A percentile compares a stretch with the other conserved stretches of the same genome.
phyloP scores from a whole-genome alignment of 2,797 vertebrate genomes.

The Aphelocoma californica region DNA sequence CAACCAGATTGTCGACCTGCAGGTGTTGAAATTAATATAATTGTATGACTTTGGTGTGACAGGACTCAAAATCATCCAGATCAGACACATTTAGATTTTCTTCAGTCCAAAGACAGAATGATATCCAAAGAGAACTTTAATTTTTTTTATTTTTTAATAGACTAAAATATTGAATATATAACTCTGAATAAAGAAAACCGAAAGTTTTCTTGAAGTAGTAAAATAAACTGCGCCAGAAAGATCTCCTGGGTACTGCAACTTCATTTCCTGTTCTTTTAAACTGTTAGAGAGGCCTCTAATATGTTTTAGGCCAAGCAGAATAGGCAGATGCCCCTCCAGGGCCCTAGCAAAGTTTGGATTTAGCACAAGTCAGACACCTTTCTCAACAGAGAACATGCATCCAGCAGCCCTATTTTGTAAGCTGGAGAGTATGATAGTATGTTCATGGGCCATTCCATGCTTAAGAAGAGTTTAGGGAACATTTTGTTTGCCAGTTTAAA shows the following conservation, averaged over 20 bases:
- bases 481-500: background rate
- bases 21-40: constrained; percentile 16
- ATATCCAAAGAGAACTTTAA: background rate
- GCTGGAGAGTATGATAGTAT: background rate
- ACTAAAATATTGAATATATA: background rate
- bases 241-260: background rate
- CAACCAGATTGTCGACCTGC: background rate
- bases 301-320: background rate
- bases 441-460: background rate
- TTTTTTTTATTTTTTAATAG: background rate
- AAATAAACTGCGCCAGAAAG: background rate
- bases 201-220: background rate
- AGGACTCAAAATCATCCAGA: background rate
- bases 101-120: background rate
- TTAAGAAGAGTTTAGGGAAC: background rate
- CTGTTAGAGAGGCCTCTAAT: background rate
- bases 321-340: background rate
- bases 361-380: background rate
- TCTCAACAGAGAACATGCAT: background rate
- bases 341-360: background rate
- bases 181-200: background rate
- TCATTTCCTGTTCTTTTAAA: background rate
- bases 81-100: background rate
- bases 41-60: background rate
- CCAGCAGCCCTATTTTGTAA: background rate